Base-by-base conservation (phyloP, 1,140 invertebrate species). In the Papilio polytes region DNA sequence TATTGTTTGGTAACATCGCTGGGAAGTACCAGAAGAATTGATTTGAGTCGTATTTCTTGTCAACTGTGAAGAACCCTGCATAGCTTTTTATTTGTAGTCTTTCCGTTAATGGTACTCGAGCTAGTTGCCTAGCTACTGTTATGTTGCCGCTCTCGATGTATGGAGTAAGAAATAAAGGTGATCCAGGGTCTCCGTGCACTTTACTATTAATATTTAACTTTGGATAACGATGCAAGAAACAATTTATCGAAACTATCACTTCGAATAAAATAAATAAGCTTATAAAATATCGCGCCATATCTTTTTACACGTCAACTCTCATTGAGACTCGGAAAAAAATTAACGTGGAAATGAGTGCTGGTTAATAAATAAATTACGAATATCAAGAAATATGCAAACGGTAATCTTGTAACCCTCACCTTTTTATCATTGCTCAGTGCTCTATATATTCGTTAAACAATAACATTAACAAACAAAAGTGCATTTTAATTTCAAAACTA, bases 151-250 rank as follows among this genome's bases (percentile, higher is more conserved):
- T 20, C 20, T 74, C 72, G 20, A 74, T 74, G 72, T 74, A 74
- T 12, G 72, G 72, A 6, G 72, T 74, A 13, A 74, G 72, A 48
- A 74, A 74, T 3, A 97, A 87, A 2, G 97, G 96, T n/a, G 96
- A 79, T 0, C 97, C 97, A 51, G 96, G 93, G 88, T 97, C 96
- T 44, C 95, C 95, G 3, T 79, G 95, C 86, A 97, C 96, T 26
- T 92, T 92, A 6, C 81, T 81, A 8, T 86, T 86, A 26, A 93
- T 82, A 44, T 89, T 87, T 78, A 95, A 77, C 82, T 93, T 86
- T 0, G 92, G 92, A 82, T 95, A 95, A 6, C 74, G 88, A 78
- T 94, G 87, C 22, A 95, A 81, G 20, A 93, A 89, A 70, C 92
- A 85, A 48, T 89, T 82, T 8, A 80, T 85, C n/a, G 81, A 80